Conservation (phyloP, 2,113 vertebrate genomes). For the Grammomys surdaster region DNA sequence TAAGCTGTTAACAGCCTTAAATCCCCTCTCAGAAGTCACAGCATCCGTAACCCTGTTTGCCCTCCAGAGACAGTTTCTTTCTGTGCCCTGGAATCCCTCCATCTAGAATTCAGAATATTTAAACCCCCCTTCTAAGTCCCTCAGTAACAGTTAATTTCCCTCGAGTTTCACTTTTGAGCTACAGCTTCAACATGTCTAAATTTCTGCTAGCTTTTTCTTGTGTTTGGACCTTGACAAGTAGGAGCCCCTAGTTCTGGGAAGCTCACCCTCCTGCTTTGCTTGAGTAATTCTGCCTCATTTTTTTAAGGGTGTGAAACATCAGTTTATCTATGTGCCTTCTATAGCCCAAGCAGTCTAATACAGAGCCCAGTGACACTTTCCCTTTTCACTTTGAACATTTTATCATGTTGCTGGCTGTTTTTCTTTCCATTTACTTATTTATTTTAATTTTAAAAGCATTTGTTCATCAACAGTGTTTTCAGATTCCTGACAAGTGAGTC, state of each 20-base stretch:
- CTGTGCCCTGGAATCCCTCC: not conserved
- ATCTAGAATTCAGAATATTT: not conserved
- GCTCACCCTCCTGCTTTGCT: not conserved
- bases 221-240: not conserved
- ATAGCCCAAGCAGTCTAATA: no score
- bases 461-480: not conserved
- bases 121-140: not conserved
- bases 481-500: not conserved
- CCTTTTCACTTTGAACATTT: not conserved
- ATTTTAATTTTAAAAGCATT: not conserved
- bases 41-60: not conserved
- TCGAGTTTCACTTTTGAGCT: not conserved
- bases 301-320: not conserved
- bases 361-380: not conserved
- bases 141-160: not conserved
- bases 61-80: not conserved
- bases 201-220: not conserved
- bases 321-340: not conserved
- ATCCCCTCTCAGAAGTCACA: not conserved
- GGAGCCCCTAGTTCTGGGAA: not conserved
- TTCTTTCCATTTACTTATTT: not conserved
- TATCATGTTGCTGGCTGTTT: not conserved
- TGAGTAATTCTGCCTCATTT: not conserved
- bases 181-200: not conserved
- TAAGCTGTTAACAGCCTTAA: not conserved